A percentile compares a stretch with the other conserved stretches of the same genome.
Evolutionary conservation across 1,140 invertebrate species (phyloP).

Genomic region (Drosophila melanica): DNA sequence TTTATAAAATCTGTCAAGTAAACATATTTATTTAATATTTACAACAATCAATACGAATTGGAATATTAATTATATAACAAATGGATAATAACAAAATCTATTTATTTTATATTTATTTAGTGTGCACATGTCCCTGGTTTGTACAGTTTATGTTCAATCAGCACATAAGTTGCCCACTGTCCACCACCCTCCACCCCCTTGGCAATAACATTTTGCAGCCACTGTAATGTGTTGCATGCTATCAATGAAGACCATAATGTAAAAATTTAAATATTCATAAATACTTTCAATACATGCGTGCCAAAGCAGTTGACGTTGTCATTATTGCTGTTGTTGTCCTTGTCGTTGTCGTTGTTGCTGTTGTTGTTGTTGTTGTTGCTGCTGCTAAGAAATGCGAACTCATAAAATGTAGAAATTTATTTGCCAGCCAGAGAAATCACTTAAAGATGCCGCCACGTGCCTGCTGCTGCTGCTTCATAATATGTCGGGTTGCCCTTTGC

Average conservation of each 20-base stretch:
- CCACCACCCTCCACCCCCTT: not conserved
- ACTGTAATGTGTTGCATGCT: slow-evolving; percentile 25
- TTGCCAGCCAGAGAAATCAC: slow-evolving; percentile 37
- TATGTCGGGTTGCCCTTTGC: slow-evolving; percentile 10
- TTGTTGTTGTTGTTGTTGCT: slow-evolving; percentile 6
- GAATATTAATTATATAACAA: too few relatives aligned
- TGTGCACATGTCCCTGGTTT: too few relatives aligned
- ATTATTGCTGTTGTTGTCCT: slow-evolving; percentile 1
- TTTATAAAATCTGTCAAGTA: too few relatives aligned
- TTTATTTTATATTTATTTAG: too few relatives aligned
- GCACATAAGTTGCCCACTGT: not conserved
- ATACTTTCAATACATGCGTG: slow-evolving; percentile 56
- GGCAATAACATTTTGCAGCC: slow-evolving; percentile 8
- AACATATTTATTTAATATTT: too few relatives aligned
- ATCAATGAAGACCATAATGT: slow-evolving; percentile 49
- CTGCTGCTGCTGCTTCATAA: slow-evolving; percentile 12
- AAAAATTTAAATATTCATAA: slow-evolving; percentile 58
- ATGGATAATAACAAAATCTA: too few relatives aligned
- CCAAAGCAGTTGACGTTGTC: slow-evolving; percentile 13
- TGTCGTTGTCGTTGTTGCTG: slow-evolving; percentile 3
- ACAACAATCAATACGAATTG: too few relatives aligned
- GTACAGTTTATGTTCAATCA: too few relatives aligned
- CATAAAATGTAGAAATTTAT: slow-evolving; percentile 46
- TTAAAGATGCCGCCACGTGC: slow-evolving; percentile 45
- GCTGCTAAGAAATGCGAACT: slow-evolving; percentile 16